These are phyloP conservation scores for Dynastes grantii DNA, from an alignment of 2,888 invertebrate species.

Conservation along the genomic window DNA sequence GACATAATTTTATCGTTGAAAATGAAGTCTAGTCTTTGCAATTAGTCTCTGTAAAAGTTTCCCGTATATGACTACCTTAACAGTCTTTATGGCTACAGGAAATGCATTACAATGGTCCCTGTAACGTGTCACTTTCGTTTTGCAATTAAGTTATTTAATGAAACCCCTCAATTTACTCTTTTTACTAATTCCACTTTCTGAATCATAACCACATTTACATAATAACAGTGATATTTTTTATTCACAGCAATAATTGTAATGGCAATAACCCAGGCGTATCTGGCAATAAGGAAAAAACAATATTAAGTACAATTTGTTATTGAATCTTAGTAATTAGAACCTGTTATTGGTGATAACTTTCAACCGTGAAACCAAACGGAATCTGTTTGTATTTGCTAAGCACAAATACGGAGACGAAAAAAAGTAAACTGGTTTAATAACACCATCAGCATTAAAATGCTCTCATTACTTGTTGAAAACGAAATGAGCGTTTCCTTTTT, in stretches of 20 bases:
- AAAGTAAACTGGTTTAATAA: too few relatives aligned
- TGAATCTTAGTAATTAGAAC: background rate
- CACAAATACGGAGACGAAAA: too few relatives aligned
- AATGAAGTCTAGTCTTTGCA: too few relatives aligned
- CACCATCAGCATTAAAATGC: too few relatives aligned
- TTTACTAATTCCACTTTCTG: background rate
- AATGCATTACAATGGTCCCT: too few relatives aligned
- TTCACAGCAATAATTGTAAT: background rate
- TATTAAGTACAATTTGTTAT: background rate
- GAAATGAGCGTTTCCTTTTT: too few relatives aligned
- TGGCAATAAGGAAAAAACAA: background rate
- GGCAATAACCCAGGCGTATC: background rate
- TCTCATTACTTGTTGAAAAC: too few relatives aligned
- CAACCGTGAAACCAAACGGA: background rate
- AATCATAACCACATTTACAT: background rate
- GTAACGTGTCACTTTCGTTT: background rate
- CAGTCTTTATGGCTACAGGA: too few relatives aligned
- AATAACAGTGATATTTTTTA: background rate
- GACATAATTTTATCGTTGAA: too few relatives aligned
- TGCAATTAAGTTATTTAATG: background rate
- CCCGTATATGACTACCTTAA: too few relatives aligned
- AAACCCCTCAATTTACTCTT: background rate
- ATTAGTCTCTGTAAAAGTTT: too few relatives aligned
- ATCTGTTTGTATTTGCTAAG: too few relatives aligned
- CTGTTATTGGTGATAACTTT: background rate